A percentile compares a stretch with the other conserved stretches of the same genome.
Conservation (phyloP, 2,113 vertebrate genomes). For the Alethe diademata region DNA sequence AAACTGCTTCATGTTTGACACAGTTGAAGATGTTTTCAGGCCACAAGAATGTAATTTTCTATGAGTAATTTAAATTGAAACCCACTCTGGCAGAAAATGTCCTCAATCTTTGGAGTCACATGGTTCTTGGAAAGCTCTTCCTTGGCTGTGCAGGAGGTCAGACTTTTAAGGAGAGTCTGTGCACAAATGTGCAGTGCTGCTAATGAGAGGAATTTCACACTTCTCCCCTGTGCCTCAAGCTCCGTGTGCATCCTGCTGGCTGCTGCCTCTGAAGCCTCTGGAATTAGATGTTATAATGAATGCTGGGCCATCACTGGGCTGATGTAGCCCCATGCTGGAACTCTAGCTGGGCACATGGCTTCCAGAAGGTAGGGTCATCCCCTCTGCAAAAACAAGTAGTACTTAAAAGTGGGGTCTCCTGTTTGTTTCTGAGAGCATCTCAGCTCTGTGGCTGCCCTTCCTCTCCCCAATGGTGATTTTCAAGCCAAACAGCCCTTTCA, state of each 20-base stretch:
- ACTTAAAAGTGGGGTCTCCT: not conserved
- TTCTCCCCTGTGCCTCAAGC: not conserved
- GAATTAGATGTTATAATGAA: not conserved
- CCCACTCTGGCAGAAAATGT: not conserved
- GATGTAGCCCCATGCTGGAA: not conserved
- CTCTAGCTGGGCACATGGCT: not conserved
- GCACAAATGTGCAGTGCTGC: not conserved
- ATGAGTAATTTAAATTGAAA: slow-evolving; percentile 39
- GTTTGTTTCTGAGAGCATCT: not conserved
- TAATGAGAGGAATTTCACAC: slow-evolving; percentile 41
- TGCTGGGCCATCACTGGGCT: not conserved
- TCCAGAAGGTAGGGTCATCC: not conserved
- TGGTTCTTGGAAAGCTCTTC: slow-evolving; percentile 43
- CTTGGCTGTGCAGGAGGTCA: slow-evolving; percentile 14
- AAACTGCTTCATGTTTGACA: slow-evolving; percentile 21
- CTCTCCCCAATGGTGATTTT: not conserved
- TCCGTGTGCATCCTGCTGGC: not conserved
- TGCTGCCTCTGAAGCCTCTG: not conserved
- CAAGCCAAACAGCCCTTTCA: slow-evolving; percentile 11
- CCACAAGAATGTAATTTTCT: slow-evolving; percentile 56
- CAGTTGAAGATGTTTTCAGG: slow-evolving; percentile 49
- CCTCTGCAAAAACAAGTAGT: not conserved
- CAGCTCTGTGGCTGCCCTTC: not conserved
- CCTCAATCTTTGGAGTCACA: slow-evolving; percentile 3
- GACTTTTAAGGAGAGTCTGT: not conserved